These are phyloP conservation scores for Julus scandinavius DNA, from an alignment of 2,888 invertebrate species.

Conservation along the genomic window DNA sequence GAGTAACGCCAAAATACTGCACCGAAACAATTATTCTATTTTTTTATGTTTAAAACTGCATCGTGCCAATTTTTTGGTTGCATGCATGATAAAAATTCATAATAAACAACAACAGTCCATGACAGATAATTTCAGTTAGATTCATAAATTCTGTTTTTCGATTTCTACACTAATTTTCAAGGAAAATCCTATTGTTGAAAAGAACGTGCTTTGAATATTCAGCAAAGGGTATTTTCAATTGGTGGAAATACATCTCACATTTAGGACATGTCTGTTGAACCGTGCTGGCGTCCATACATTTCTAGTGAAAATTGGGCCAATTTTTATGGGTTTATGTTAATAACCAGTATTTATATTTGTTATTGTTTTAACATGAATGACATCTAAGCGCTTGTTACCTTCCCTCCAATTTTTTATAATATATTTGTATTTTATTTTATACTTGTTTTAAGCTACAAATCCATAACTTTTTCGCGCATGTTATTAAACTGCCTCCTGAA, in stretches of 20 bases:
- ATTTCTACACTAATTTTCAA: background rate
- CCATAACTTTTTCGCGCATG: background rate
- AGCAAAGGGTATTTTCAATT: background rate
- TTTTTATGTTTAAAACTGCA: background rate
- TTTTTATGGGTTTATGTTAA: conserved; percentile 2
- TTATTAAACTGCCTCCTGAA: background rate
- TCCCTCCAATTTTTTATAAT: background rate
- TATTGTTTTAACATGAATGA: background rate
- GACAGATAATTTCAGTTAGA: background rate
- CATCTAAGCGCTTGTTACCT: background rate
- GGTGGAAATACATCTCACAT: background rate
- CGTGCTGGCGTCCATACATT: background rate
- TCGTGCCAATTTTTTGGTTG: background rate
- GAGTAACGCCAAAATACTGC: background rate
- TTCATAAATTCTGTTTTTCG: background rate
- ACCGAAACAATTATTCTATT: background rate
- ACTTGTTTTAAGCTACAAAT: background rate
- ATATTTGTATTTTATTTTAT: background rate
- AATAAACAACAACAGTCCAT: background rate
- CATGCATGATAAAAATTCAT: background rate
- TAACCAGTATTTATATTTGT: background rate
- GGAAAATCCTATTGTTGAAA: background rate
- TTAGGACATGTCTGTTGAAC: background rate
- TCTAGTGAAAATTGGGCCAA: background rate
- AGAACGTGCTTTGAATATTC: conserved; percentile 13